phyloP scores from a whole-genome alignment of 2,797 vertebrate genomes.

The Gorsachius magnificus region DNA sequence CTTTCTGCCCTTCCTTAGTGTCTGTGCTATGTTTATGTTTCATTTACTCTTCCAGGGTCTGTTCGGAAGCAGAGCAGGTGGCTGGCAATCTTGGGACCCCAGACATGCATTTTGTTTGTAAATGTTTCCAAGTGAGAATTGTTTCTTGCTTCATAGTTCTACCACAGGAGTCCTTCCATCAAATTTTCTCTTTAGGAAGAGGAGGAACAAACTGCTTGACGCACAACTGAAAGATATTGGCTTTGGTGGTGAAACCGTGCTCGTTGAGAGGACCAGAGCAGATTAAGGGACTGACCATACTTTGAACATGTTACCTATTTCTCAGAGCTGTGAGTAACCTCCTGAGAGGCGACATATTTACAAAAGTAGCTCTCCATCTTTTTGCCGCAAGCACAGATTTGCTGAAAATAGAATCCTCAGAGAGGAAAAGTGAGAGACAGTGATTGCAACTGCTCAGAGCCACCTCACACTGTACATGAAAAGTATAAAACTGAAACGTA shows the following conservation, averaged over 20 bases:
- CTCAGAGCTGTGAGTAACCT: neutral
- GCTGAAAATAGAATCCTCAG: slow-evolving; percentile 26
- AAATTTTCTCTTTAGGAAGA: neutral
- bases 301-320: neutral
- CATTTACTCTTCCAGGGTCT: rapidly evolving
- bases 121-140: neutral
- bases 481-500: neutral
- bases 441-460: neutral
- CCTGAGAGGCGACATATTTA: slow-evolving; percentile 20
- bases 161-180: neutral
- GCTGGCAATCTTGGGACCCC: neutral
- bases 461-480: neutral
- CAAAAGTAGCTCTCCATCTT: neutral
- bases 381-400: neutral
- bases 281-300: neutral
- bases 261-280: neutral
- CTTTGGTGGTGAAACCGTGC: neutral
- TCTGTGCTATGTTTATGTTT: neutral
- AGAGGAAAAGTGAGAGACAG: slow-evolving; percentile 8
- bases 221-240: neutral
- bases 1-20: neutral
- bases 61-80: neutral
- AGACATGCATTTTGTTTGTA: neutral
- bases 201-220: neutral
- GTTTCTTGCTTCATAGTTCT: neutral